Percentiles rank a stretch among this genome's conserved stretches.
These are phyloP conservation scores for Phasianus colchicus DNA, from an alignment of 2,113 vertebrate genomes.

Conservation along the genomic window DNA sequence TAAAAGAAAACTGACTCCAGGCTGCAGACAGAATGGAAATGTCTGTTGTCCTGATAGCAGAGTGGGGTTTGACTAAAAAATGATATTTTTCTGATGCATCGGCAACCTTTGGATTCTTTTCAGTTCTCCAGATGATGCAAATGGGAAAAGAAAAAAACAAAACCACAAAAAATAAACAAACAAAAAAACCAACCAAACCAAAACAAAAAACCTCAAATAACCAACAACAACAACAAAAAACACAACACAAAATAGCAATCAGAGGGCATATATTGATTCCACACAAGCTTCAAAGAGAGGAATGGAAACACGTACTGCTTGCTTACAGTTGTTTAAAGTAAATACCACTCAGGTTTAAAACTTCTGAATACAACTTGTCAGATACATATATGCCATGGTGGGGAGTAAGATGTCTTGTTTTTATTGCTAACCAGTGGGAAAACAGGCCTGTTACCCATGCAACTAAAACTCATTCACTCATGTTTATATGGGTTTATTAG, in stretches of 20 bases:
- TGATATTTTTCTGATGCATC: neutral
- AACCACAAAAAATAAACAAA: neutral
- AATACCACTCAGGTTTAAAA: neutral
- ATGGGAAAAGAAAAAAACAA: neutral
- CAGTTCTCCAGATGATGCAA: neutral
- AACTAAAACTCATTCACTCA: neutral
- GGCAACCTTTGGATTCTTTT: neutral
- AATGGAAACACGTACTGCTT: neutral
- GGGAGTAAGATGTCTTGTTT: neutral
- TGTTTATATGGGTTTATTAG: neutral
- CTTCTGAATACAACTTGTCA: neutral
- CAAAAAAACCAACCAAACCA: neutral
- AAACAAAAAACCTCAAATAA: neutral
- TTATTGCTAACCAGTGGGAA: neutral
- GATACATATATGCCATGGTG: neutral
- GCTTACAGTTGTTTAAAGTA: neutral
- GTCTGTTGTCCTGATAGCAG: neutral
- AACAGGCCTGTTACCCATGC: neutral
- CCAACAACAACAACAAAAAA: neutral
- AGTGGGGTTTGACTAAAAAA: neutral
- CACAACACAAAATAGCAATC: neutral
- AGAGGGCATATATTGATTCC: neutral
- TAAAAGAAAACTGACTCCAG: conserved; percentile 27
- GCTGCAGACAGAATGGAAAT: conserved; percentile 22
- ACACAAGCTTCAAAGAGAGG: neutral